These are phyloP conservation scores for Trissolcus basalis DNA, from an alignment of 1,140 invertebrate species.

Conservation along the genomic window DNA sequence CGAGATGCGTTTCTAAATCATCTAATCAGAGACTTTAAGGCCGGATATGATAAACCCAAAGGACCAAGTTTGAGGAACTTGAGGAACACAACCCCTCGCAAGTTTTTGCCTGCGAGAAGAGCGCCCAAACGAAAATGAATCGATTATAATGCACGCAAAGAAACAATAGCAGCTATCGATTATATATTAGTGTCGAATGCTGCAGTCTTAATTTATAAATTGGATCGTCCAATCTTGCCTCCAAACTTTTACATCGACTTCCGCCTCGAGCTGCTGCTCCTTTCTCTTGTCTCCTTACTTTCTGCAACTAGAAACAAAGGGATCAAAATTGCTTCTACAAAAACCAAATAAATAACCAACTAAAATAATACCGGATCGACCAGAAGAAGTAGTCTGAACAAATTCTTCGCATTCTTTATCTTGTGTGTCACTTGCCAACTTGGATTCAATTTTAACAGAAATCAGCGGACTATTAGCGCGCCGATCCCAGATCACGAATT, in stretches of 20 bases:
- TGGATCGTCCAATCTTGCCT: conserved; percentile 39
- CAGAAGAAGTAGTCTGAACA: no score
- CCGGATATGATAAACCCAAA: conserved; percentile 38
- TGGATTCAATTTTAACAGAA: conserved; percentile 24
- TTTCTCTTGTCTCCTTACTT: background rate
- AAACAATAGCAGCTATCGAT: conserved; percentile 36
- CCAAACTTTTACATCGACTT: conserved; percentile 31
- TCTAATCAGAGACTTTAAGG: conserved; percentile 29
- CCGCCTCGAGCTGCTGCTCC: background rate
- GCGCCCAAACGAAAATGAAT: conserved; percentile 22
- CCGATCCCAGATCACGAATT: conserved; percentile 17
- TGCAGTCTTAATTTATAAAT: conserved; percentile 45
- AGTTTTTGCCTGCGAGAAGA: no score
- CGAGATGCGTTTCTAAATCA: conserved; percentile 11
- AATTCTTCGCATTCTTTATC: conserved; percentile 21
- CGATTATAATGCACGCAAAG: conserved; percentile 11
- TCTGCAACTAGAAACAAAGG: background rate
- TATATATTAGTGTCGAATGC: conserved; percentile 28
- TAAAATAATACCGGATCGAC: no score
- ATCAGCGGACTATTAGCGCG: conserved; percentile 1
- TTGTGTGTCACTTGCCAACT: conserved; percentile 26
- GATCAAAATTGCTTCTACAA: conserved; percentile 15
- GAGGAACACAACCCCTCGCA: no score
- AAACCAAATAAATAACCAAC: conserved; percentile 22
- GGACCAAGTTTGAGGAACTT: no score